A percentile compares a stretch with the other conserved stretches of the same genome.
These are phyloP conservation scores for Zaprionus tsacasi DNA, from an alignment of 1,140 invertebrate species.

Conservation along the genomic window DNA sequence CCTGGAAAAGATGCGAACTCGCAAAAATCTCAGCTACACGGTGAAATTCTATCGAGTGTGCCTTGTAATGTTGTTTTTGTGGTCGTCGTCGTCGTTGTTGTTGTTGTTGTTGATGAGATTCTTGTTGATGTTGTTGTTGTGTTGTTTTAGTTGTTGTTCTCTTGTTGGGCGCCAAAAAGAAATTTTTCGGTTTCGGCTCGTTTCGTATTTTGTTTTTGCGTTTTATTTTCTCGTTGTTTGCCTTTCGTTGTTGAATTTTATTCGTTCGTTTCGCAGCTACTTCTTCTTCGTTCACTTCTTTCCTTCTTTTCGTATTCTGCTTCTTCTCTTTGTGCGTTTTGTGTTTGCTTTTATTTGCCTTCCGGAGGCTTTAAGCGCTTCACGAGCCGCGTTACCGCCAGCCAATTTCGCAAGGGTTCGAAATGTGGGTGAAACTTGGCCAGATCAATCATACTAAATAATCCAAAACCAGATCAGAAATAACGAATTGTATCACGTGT, in stretches of 20 bases:
- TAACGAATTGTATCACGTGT: constrained; percentile 44
- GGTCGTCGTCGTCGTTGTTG: constrained; percentile 13
- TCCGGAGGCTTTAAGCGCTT: constrained; percentile 73
- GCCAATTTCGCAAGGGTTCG: constrained; percentile 74
- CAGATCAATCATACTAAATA: constrained; percentile 72
- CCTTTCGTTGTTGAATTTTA: constrained; percentile 50
- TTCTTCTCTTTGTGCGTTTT: constrained; percentile 3
- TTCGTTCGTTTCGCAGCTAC: constrained; percentile 55
- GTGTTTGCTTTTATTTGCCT: constrained; percentile 11
- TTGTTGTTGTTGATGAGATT: constrained; percentile 23
- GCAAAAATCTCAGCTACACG: constrained; percentile 9
- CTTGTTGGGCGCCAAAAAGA: constrained; percentile 36
- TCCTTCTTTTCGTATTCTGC: constrained; percentile 24
- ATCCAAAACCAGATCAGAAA: constrained; percentile 29
- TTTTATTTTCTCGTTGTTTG: constrained; percentile 28
- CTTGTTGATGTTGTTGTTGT: constrained; percentile 28
- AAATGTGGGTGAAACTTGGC: constrained; percentile 58
- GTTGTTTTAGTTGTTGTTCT: constrained; percentile 59
- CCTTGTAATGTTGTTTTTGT: constrained; percentile 25
- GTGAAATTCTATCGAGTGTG: constrained; percentile 24
- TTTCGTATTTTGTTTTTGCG: constrained; percentile 53
- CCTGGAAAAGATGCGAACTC: constrained; percentile 43
- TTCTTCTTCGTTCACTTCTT: constrained; percentile 43
- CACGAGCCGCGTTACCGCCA: constrained; percentile 52
- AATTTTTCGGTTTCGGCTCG: constrained; percentile 58